These are phyloP conservation scores for Apoda limacodes DNA, from an alignment of 2,888 invertebrate species.

Conservation along the genomic window DNA sequence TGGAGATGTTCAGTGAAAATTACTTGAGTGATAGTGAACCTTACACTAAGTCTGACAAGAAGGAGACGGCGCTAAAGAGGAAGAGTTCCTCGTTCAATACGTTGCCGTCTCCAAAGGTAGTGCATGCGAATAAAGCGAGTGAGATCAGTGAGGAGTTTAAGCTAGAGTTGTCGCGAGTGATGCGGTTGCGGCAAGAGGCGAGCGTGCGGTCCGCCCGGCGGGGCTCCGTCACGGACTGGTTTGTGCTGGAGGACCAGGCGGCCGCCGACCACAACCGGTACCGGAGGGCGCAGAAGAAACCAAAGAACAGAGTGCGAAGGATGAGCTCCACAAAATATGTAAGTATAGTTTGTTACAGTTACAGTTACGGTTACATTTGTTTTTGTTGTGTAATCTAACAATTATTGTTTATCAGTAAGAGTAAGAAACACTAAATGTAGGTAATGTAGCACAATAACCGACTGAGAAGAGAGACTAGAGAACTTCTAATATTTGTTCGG, in stretches of 20 bases:
- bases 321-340: slow-evolving; percentile 66
- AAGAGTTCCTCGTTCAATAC: slow-evolving; percentile 49
- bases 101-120: slow-evolving; percentile 48
- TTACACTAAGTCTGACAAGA: slow-evolving; percentile 38
- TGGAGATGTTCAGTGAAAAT: slow-evolving; percentile 56
- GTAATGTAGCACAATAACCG: too few relatives aligned
- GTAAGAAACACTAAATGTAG: too few relatives aligned
- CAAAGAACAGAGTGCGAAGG: slow-evolving; percentile 44
- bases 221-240: slow-evolving; percentile 61
- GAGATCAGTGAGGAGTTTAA: slow-evolving; percentile 54
- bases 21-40: slow-evolving; percentile 58
- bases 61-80: slow-evolving; percentile 32
- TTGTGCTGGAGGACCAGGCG: slow-evolving; percentile 47
- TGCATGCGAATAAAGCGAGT: slow-evolving; percentile 46
- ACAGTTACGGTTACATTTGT: slow-evolving; percentile 5
- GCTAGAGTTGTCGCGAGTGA: slow-evolving; percentile 38
- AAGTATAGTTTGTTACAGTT: slow-evolving; percentile 27
- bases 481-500: too few relatives aligned
- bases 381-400: too few relatives aligned
- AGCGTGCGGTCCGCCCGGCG: slow-evolving; percentile 30
- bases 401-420: too few relatives aligned
- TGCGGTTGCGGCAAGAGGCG: slow-evolving; percentile 25
- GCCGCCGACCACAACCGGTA: slow-evolving; percentile 39
- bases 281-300: slow-evolving; percentile 47
- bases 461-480: too few relatives aligned